Evolutionary conservation across 2,113 vertebrate species (phyloP).

Genomic region (Tricholaema leucomelas): DNA sequence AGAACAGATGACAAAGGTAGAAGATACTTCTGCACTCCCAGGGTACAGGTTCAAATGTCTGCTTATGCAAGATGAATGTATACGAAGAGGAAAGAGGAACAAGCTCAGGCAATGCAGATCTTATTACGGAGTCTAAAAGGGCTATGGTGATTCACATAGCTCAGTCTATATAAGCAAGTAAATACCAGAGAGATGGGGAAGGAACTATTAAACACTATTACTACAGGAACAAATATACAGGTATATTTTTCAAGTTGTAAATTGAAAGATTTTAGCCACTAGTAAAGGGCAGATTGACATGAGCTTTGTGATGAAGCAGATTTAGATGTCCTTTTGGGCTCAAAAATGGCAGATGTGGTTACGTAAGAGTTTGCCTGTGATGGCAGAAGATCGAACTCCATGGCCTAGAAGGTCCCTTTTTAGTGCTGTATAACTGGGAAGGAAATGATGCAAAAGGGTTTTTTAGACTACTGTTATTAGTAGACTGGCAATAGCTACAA

Average conservation of each 20-base stretch:
- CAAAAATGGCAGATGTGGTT: fast-evolving
- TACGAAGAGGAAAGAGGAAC: not conserved
- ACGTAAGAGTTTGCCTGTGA: not conserved
- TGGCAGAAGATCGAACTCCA: not conserved
- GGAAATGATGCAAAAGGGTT: not conserved
- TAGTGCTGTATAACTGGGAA: not conserved
- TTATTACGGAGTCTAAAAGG: not conserved
- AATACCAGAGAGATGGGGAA: not conserved
- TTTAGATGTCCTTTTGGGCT: fast-evolving
- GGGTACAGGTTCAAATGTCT: not conserved
- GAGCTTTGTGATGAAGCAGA: not conserved
- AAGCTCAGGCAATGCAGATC: not conserved
- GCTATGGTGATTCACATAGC: not conserved
- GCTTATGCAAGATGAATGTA: not conserved
- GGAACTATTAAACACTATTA: not conserved
- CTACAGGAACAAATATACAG: not conserved
- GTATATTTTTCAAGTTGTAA: not conserved
- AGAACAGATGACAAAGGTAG: not conserved
- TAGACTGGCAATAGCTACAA: not conserved
- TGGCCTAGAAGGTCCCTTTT: not conserved
- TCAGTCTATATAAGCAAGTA: not conserved
- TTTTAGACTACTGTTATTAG: not conserved
- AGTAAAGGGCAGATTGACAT: not conserved
- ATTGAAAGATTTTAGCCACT: not conserved
- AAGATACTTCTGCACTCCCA: not conserved